Percentiles rank a stretch among this genome's conserved stretches.
Evolutionary conservation across 2,113 vertebrate genomes (phyloP).

Genomic region (Coryphaenoides rupestris): DNA sequence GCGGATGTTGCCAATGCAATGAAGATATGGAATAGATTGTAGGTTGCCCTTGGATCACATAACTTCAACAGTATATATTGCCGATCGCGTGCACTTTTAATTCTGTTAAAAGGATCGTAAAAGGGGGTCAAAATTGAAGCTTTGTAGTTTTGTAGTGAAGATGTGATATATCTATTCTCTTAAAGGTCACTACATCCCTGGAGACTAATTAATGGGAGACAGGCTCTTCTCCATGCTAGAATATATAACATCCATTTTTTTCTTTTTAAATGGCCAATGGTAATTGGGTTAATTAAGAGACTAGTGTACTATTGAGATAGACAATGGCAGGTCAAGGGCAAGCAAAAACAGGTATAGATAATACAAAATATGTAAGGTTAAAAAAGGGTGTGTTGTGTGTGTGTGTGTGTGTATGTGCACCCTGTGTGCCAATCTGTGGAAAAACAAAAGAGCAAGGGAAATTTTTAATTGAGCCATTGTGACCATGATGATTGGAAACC

Average conservation of each 20-base stretch:
- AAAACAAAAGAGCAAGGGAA: not conserved
- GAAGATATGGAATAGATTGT: constrained; percentile 4
- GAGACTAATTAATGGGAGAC: constrained; percentile 27
- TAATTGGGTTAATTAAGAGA: constrained; percentile 24
- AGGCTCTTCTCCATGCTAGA: constrained; percentile 8
- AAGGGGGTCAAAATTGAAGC: constrained; percentile 16
- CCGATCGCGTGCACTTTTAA: constrained; percentile 18
- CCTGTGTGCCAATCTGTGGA: no score
- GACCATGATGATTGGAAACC: not conserved
- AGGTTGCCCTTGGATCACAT: not conserved
- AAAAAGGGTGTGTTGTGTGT: no score
- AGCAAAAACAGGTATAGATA: not conserved
- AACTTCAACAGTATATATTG: constrained; percentile 10
- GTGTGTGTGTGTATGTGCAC: no score
- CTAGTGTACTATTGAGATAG: not conserved
- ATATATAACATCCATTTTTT: constrained; percentile 9
- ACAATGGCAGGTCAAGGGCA: constrained; percentile 12
- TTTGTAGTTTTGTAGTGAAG: constrained; percentile 20
- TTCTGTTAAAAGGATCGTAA: constrained; percentile 34
- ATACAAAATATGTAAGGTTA: no score
- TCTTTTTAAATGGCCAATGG: not conserved
- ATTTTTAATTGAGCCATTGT: not conserved
- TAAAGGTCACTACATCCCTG: constrained; percentile 36
- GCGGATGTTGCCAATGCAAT: no score
- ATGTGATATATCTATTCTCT: constrained; percentile 16